Conservation (phyloP, 1,140 invertebrate genomes). For the Trichoplusia ni region DNA sequence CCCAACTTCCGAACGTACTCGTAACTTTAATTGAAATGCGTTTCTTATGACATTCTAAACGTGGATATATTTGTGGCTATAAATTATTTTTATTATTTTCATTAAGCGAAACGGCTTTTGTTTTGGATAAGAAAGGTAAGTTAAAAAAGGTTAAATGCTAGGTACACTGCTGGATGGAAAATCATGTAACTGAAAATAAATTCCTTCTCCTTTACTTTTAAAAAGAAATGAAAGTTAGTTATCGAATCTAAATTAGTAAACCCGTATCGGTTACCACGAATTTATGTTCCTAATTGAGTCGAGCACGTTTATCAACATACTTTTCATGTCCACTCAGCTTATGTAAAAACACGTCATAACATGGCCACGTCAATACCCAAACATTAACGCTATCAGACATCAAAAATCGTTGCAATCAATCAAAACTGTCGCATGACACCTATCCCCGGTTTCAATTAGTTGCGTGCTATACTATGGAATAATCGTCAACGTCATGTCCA, state of each 20-base stretch:
- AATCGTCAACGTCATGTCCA: slow-evolving; percentile 6
- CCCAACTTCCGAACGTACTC: slow-evolving; percentile 20
- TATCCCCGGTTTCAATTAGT: slow-evolving; percentile 14
- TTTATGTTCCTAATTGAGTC: too few species aligned
- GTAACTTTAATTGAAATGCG: slow-evolving; percentile 62
- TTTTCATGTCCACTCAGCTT: too few species aligned
- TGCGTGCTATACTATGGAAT: not conserved
- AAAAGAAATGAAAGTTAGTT: too few species aligned
- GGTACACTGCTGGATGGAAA: not conserved
- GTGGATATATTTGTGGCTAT: not conserved
- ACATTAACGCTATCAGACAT: slow-evolving; percentile 20
- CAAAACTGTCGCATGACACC: slow-evolving; percentile 2
- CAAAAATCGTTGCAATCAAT: slow-evolving; percentile 21
- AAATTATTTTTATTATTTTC: slow-evolving; percentile 3
- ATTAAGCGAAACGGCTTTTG: not conserved
- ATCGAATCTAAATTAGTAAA: too few species aligned
- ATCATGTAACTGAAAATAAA: too few species aligned
- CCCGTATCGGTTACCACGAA: too few species aligned
- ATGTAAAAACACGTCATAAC: slow-evolving; percentile 3
- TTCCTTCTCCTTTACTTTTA: too few species aligned
- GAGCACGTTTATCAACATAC: too few species aligned
- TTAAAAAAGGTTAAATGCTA: not conserved
- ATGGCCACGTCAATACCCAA: not conserved
- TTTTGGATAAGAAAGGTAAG: not conserved
- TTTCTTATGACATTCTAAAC: slow-evolving; percentile 16